These are phyloP conservation scores for Metopolophium dirhodum DNA, from an alignment of 1,140 invertebrate genomes.

Conservation along the genomic window DNA sequence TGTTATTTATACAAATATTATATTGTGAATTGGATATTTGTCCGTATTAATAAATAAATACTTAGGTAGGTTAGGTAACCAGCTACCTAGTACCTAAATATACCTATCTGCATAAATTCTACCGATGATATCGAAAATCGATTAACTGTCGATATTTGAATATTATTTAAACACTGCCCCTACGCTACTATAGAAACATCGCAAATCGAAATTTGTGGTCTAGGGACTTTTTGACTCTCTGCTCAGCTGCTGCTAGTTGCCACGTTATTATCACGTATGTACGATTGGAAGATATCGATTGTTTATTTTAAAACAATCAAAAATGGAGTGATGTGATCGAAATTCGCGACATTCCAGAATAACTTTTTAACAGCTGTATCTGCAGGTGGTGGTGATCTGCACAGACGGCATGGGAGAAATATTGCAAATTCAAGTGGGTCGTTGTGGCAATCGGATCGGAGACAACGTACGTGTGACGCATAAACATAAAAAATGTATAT, in stretches of 20 bases:
- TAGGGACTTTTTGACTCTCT: not conserved
- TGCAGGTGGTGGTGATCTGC: not conserved
- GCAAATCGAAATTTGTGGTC: not conserved
- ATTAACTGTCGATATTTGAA: not conserved
- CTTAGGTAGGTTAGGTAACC: not conserved
- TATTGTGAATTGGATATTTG: too few species aligned
- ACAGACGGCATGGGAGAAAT: not conserved
- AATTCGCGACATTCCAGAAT: not conserved
- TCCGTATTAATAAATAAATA: too few species aligned
- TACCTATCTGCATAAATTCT: not conserved
- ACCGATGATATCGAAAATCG: not conserved
- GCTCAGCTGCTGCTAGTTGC: not conserved
- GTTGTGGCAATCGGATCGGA: conserved; percentile 24
- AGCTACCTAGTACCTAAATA: too few species aligned
- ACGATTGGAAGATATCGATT: not conserved
- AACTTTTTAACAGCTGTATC: not conserved
- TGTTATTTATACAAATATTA: too few species aligned
- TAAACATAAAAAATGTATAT: not conserved
- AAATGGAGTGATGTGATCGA: not conserved
- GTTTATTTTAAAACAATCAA: not conserved
- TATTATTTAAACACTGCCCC: not conserved
- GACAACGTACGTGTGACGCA: not conserved
- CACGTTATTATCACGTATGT: not conserved
- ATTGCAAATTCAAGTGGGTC: conserved; percentile 41
- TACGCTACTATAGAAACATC: not conserved